Evolutionary conservation across 1,140 invertebrate species (phyloP), one percentile per base, ranked within the genome.

Genomic region (Antheraea pernyi): DNA sequence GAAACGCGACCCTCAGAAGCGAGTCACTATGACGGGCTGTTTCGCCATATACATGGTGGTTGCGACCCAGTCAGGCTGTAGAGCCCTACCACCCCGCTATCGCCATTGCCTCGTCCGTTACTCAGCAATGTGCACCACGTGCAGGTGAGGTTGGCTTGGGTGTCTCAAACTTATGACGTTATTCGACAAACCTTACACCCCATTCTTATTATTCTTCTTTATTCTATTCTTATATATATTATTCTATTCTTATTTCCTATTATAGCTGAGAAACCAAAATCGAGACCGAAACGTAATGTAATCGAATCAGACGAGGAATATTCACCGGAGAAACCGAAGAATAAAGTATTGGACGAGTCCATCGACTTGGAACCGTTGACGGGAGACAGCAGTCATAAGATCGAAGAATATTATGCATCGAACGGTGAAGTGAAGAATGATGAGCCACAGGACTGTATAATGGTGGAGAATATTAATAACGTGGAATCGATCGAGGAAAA

Each of bases 321-420:
- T 53, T 72, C 77, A 22, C 9, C 22, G 7, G 76, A 81, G 42
- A 30, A 16, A 68, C 78, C 80, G n/a, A 83, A 72, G 19, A 84
- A 86, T 42, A 67, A 30, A 9, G 84, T 37, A 11, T 18, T 86
- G 39, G 84, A 86, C 0, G 82, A 86, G 30, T 71, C 73, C 0
- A 67, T 86, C 8, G 71, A 72, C 8, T 46, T 86, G 9, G 80
- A 82, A 68, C 82, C 84, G 1, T 61, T 86, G 2, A 78, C 61
- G 2, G 84, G 84, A 0, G 84, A 86, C 66, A 63, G 74, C 22
- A 79, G 80, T 48, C 82, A 85, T 67, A 89, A 85, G 70, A 82
- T 91, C 5, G 81, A 88, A 1, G 88, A 91, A 62, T 91, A 91
- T 76, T 91, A 88, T 39, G 19, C 70, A 0, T 75, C 70, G 37